Evolutionary conservation across 2,113 vertebrate species (phyloP).

Genomic region (Xenopus tropicalis): DNA sequence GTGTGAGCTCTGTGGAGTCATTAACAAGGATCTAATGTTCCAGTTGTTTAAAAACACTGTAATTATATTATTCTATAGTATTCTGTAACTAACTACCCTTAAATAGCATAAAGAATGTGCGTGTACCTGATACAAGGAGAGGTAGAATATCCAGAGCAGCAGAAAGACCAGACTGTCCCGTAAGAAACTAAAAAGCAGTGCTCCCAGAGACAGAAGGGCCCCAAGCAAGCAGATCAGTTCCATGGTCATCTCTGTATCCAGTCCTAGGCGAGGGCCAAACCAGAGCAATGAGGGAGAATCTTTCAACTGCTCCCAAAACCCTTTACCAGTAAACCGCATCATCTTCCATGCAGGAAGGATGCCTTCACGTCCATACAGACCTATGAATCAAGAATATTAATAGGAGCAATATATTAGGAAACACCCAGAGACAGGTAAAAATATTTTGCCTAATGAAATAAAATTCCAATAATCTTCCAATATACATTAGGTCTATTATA

Average conservation of each 20-base stretch:
- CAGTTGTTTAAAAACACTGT: too few relatives aligned
- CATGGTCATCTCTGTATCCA: constrained; percentile 84
- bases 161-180: constrained; percentile 75
- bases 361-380: constrained; percentile 85
- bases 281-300: constrained; percentile 82
- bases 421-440: too few relatives aligned
- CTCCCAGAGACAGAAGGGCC: constrained; percentile 61
- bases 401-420: too few relatives aligned
- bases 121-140: constrained; percentile 79
- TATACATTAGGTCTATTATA: too few relatives aligned
- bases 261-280: constrained; percentile 73
- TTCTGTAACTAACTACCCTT: not conserved
- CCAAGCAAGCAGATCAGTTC: constrained; percentile 85
- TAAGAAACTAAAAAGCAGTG: constrained; percentile 62
- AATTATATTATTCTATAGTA: too few relatives aligned
- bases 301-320: constrained; percentile 72
- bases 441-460: too few relatives aligned
- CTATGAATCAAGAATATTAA: constrained; percentile 52
- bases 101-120: not conserved
- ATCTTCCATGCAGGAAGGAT: constrained; percentile 76
- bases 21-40: too few relatives aligned
- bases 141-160: constrained; percentile 75
- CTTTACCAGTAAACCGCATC: constrained; percentile 72
- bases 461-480: too few relatives aligned
- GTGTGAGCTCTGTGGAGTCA: too few relatives aligned